A percentile compares a stretch with the other conserved stretches of the same genome.
phyloP scores from a whole-genome alignment of 2,888 invertebrate genomes.

The Pegoplata infirma region DNA sequence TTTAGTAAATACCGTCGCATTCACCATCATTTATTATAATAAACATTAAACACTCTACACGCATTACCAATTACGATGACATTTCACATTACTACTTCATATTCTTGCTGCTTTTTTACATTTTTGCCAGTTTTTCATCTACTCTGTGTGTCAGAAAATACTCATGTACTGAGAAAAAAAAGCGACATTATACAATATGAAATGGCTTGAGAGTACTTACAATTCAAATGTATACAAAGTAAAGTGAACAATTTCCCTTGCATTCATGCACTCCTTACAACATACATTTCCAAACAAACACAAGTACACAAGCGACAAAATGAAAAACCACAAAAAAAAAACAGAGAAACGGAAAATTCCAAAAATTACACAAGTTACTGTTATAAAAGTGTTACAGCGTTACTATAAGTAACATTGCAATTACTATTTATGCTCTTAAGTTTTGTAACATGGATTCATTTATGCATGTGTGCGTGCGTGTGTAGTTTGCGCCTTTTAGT shows the following conservation, averaged over 20 bases:
- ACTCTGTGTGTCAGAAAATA: neutral
- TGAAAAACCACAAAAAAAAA: slow-evolving; percentile 4
- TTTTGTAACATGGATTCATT: neutral
- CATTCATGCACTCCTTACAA: neutral
- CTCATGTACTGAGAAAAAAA: neutral
- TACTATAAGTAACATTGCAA: slow-evolving; percentile 5
- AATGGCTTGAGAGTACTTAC: slow-evolving; percentile 12
- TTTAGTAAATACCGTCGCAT: neutral
- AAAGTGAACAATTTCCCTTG: slow-evolving; percentile 13
- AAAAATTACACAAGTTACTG: neutral
- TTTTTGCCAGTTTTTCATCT: neutral
- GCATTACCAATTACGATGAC: slow-evolving; percentile 18
- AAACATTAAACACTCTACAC: slow-evolving; percentile 24
- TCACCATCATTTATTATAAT: slow-evolving; percentile 16
- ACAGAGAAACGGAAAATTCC: no score
- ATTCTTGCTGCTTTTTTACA: neutral
- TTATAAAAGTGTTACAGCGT: slow-evolving; percentile 16
- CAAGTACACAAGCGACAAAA: neutral
- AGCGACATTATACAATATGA: neutral
- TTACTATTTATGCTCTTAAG: no score
- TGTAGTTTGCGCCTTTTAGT: neutral
- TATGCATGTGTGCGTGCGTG: neutral
- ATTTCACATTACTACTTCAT: slow-evolving; percentile 12
- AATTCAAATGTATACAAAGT: slow-evolving; percentile 8
- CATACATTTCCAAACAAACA: neutral